These are phyloP conservation scores for Sebastes itinus DNA, from an alignment of 2,797 vertebrate species.

Conservation along the genomic window DNA sequence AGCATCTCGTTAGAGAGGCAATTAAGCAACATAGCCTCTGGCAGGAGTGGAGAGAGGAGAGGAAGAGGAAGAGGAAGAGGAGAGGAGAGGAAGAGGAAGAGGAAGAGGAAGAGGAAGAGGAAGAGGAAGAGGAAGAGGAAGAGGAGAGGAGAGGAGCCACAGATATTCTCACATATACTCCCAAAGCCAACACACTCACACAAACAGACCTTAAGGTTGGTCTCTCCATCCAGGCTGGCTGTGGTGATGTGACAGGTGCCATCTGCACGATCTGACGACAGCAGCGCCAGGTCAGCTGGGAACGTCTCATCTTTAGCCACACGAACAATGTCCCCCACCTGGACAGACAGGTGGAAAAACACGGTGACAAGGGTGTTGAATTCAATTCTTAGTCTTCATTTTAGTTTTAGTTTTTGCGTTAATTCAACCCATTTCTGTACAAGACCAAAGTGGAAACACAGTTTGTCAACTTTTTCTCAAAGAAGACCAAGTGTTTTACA, in stretches of 20 bases:
- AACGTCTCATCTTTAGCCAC: slow-evolving; percentile 99
- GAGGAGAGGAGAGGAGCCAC: too few relatives aligned
- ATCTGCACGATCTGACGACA: slow-evolving; percentile 92
- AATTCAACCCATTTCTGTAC: not conserved
- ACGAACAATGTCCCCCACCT: slow-evolving; percentile 99
- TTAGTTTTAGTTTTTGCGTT: not conserved
- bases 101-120: too few relatives aligned
- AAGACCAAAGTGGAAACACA: not conserved
- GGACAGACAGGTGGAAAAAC: not conserved
- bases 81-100: too few relatives aligned
- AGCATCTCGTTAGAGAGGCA: slow-evolving; percentile 1
- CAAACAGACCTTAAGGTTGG: slow-evolving; percentile 92
- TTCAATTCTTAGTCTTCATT: not conserved
- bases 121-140: too few relatives aligned
- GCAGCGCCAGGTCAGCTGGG: slow-evolving; percentile 92
- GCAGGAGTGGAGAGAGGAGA: not conserved
- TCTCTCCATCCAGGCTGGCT: slow-evolving; percentile 96
- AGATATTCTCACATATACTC: not conserved
- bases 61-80: too few relatives aligned
- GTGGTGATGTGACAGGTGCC: slow-evolving; percentile 98
- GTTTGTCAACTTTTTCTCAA: not conserved
- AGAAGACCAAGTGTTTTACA: not conserved
- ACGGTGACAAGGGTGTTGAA: not conserved
- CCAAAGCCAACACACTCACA: not conserved
- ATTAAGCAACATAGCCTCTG: slow-evolving; percentile 3